Evolutionary conservation across 2,888 invertebrate species (phyloP).

Genomic region (Atrina japonica): DNA sequence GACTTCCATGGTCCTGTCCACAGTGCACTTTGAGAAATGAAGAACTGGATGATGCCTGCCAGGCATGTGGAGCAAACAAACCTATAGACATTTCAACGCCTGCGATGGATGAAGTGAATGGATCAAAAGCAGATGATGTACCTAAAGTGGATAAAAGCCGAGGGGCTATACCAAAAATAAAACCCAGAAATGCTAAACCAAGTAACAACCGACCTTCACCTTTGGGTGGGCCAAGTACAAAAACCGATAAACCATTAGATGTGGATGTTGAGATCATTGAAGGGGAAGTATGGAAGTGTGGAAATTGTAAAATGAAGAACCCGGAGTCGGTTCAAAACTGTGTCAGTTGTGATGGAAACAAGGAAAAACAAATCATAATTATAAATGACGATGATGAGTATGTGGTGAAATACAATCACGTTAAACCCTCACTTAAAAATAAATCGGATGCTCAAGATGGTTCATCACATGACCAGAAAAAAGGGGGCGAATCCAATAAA

Average conservation of each 20-base stretch:
- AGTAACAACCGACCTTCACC: conserved; percentile 17
- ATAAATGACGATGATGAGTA: conserved; percentile 48
- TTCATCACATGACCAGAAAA: neutral
- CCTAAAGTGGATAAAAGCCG: conserved; percentile 15
- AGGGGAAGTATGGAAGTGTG: conserved; percentile 37
- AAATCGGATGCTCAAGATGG: neutral
- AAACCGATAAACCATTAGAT: conserved; percentile 5
- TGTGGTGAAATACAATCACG: conserved; percentile 43
- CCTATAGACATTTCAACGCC: neutral
- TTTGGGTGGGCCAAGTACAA: conserved; percentile 17
- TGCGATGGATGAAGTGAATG: neutral
- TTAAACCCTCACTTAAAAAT: conserved; percentile 3
- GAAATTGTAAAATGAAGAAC: conserved; percentile 40
- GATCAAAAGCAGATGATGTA: neutral
- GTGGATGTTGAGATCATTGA: conserved; percentile 12
- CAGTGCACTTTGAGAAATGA: conserved; percentile 22
- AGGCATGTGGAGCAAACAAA: conserved; percentile 9
- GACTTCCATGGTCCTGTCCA: conserved; percentile 25
- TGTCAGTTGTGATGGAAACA: conserved; percentile 26
- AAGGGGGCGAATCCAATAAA: neutral
- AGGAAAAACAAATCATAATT: conserved; percentile 40
- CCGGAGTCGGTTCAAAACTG: conserved; percentile 26
- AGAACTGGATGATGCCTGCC: neutral
- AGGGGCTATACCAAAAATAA: conserved; percentile 41
- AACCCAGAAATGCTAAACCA: conserved; percentile 10